Base-by-base conservation (phyloP, 2,888 invertebrate species). In the Copidosoma aretas region DNA sequence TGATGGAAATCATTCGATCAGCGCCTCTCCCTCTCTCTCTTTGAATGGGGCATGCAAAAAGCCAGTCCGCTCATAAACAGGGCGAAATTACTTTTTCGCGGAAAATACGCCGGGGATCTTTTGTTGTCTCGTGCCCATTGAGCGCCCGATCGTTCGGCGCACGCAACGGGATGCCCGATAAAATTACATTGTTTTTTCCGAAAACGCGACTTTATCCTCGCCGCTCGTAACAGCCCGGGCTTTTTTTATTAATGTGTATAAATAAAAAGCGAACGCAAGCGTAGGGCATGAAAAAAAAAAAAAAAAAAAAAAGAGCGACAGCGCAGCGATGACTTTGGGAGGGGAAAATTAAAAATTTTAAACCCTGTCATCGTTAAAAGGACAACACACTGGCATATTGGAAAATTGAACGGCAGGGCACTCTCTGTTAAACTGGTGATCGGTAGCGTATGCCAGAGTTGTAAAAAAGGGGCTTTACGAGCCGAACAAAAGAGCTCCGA, bases 1-100 rank as follows among this genome's bases (percentile, higher is more conserved):
- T 21, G 54, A 54, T 21, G 67, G 24, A 64, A 64, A 64, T 54
- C 25, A 56, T 58, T 49, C 49, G 54, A 63, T 69, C 59, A 52
- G 25, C 24, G 22, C 51, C 41, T 24, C 21, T 51, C 22, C 46
- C 14, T 21, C 19, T 51, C 53, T 43, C 52, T 59, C 22, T 15
- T 25, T 21, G 17, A 15, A 41, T 21, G 39, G n/a, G 39, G 41
- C 52, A 8, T 46, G 12, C 43, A 46, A 14, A 17, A 15, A 46
- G 14, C 43, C 2, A 14, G 14, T 46, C 17, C 43, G 14, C 43
- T 46, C 52, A 51, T 67, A 68, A 71, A 67, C 71, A 72, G 71
- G 70, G 62, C 63, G 41, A 58, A 71, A 71, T 68, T 65, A 63
- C 68, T 66, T 66, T 32, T 68, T 71, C 59, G 60, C 56, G 43